A percentile compares a stretch with the other conserved stretches of the same genome.
phyloP scores from a whole-genome alignment of 2,113 vertebrate genomes.

The Climacteris rufus region DNA sequence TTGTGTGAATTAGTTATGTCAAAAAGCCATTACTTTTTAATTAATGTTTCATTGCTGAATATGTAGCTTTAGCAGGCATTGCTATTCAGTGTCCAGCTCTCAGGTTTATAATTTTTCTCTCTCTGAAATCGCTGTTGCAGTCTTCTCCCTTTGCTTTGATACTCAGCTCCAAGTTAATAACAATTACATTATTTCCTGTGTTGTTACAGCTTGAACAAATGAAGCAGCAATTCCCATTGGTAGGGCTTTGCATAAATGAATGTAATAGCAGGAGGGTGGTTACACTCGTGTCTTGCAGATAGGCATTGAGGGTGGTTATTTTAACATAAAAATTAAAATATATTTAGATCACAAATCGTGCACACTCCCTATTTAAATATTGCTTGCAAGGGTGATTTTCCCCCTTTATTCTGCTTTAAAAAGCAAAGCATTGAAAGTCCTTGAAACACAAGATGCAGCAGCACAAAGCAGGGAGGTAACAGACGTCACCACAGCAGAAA shows the following conservation, averaged over 20 bases:
- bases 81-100: not conserved
- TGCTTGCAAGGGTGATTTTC: not conserved
- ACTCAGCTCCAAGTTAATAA: not conserved
- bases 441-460: not conserved
- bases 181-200: not conserved
- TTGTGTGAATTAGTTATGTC: not conserved
- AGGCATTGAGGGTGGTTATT: not conserved
- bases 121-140: not conserved
- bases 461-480: not conserved
- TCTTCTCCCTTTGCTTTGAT: not conserved
- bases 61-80: not conserved
- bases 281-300: not conserved
- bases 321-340: not conserved
- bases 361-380: not conserved
- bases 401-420: not conserved
- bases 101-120: not conserved
- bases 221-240: not conserved
- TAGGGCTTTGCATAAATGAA: not conserved
- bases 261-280: not conserved
- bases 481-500: not conserved
- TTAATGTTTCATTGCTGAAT: not conserved
- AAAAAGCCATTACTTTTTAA: not conserved
- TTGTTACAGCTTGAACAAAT: not conserved
- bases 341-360: not conserved
- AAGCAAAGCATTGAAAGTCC: not conserved